A percentile compares a stretch with the other conserved stretches of the same genome.
These are phyloP conservation scores for Cephus sareptanus DNA, from an alignment of 2,888 invertebrate species.

Conservation along the genomic window DNA sequence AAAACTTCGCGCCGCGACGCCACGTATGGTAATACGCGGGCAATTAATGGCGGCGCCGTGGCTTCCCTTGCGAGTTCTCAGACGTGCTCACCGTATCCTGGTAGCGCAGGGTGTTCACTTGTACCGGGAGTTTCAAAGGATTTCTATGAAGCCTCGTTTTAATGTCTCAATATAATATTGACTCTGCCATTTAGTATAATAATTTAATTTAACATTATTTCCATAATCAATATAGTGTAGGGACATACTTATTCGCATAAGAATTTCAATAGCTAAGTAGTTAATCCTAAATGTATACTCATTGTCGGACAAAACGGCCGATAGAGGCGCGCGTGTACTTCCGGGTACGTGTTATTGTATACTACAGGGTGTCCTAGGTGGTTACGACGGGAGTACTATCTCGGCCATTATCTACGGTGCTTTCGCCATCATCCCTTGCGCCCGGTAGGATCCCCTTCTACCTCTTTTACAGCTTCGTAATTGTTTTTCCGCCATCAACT, in stretches of 20 bases:
- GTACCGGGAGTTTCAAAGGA: neutral
- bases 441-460: constrained; percentile 1
- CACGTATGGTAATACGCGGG: neutral
- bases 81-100: neutral
- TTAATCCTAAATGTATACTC: neutral
- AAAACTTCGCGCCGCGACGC: neutral
- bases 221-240: neutral
- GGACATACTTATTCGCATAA: neutral
- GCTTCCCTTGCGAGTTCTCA: neutral
- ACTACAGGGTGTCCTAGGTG: neutral
- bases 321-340: neutral
- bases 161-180: neutral
- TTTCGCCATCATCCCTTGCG: constrained; percentile 11
- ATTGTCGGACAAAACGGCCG: neutral
- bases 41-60: neutral
- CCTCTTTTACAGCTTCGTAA: constrained; percentile 25
- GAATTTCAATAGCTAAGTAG: neutral
- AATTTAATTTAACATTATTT: neutral
- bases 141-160: neutral
- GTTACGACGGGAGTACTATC: constrained; percentile 7
- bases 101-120: neutral
- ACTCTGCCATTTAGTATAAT: neutral
- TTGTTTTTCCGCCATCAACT: constrained; percentile 26
- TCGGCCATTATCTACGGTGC: constrained; percentile 20
- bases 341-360: neutral